phyloP scores from a whole-genome alignment of 2,113 vertebrate species.

The Ia io region DNA sequence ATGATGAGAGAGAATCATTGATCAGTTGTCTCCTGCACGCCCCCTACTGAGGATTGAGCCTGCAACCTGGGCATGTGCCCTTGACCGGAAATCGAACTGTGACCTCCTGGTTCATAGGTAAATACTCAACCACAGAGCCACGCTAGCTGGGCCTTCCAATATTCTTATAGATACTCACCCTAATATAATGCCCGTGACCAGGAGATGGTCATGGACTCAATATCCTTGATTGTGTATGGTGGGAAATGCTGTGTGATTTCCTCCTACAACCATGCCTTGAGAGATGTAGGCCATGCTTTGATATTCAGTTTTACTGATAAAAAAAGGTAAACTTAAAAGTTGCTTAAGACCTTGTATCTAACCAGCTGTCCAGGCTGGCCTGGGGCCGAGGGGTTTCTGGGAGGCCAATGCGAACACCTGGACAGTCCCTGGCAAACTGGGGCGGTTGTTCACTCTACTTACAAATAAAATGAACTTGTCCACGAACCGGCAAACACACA shows the following conservation, averaged over 20 bases:
- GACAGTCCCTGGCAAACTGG: neutral
- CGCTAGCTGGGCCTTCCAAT: neutral
- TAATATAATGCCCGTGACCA: neutral
- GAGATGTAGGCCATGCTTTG: neutral
- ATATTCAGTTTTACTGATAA: neutral
- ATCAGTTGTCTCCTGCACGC: too few relatives aligned
- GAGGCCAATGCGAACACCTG: neutral
- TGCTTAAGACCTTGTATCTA: neutral
- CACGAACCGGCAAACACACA: neutral
- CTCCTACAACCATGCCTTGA: neutral
- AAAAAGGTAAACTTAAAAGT: neutral
- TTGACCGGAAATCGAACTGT: too few relatives aligned
- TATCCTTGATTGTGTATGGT: neutral
- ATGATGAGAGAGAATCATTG: too few relatives aligned
- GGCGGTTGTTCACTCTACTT: neutral
- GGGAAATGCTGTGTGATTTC: neutral
- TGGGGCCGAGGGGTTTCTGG: neutral
- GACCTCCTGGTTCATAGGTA: too few relatives aligned
- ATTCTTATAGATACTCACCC: neutral
- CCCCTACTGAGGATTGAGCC: too few relatives aligned
- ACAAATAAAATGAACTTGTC: neutral
- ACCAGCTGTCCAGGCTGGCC: neutral
- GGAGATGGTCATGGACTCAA: neutral
- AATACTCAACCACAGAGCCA: too few relatives aligned
- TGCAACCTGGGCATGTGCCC: too few relatives aligned